Evolutionary conservation across 2,113 vertebrate genomes (phyloP), one percentile per base, ranked within the genome.

Genomic region (Takifugu bimaculatus): DNA sequence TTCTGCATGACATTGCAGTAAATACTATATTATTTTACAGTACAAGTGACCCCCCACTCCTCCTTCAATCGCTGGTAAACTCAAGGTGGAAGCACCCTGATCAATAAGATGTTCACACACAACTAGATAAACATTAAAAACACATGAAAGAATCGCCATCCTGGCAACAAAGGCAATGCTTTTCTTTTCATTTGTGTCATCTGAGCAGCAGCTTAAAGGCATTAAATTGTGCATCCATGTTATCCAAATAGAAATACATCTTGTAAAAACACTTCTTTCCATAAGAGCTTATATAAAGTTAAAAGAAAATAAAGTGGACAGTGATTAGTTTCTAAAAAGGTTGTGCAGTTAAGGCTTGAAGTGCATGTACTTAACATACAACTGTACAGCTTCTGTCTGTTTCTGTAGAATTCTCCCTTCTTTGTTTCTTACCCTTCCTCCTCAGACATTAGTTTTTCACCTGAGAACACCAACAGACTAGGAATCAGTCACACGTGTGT

Each of bases 191-290:
- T 39, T 39, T 10, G 5, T 39, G 35, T 39, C 35, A 39, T 39
- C 6, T 10, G 35, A 10, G 35, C 35, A 11, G 35, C 35, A 39
- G 44, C 47, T 42, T 66, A n/a, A 81, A 81, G 80, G 74, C 84
- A 81, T 71, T 59, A 44, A 14, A 54, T 20, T 20, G 20, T 20
- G 20, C 20, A 20, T 20, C 20, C 20, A 20, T 20, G 20, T 20
- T 20, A 20, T 20, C 20, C 20, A 20, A 20, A 20, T 20, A 20
- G 20, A 20, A 20, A 20, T 20, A 20, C 20, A 20, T 39, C 7
- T 39, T 39, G 35, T 39, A 39, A 39, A 39, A 39, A 39, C 35
- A 42, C 14, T 27, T 28, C 50, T 26, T 7, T 15, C 12, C 6
- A 10, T 60, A 27, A 15, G 13, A 48, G 45, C 13, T 5, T 15